These are phyloP conservation scores for Oxygymnocypris stewartii DNA, from an alignment of 2,113 vertebrate genomes.

Conservation along the genomic window DNA sequence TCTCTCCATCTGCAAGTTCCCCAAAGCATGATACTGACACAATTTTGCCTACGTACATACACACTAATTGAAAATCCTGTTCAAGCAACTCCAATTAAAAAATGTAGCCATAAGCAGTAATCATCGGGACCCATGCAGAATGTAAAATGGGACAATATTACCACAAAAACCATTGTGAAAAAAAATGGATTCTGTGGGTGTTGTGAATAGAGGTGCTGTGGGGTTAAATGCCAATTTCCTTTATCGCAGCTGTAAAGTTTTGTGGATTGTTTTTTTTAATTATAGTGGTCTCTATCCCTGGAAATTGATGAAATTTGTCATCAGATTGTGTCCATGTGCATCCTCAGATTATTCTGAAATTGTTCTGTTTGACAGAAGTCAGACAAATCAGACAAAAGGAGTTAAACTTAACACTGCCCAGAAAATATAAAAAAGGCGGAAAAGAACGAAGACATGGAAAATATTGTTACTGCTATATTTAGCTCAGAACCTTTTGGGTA, in stretches of 20 bases:
- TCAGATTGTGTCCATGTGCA: not conserved
- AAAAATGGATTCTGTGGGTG: not conserved
- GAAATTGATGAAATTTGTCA: not conserved
- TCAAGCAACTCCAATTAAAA: slow-evolving; percentile 13
- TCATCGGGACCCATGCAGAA: not conserved
- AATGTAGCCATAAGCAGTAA: not conserved
- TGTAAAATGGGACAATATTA: not conserved
- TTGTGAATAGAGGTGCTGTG: not conserved
- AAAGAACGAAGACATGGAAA: not conserved
- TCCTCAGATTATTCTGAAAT: not conserved
- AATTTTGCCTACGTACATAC: not conserved
- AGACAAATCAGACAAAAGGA: not conserved
- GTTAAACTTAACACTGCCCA: not conserved
- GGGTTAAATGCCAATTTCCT: not conserved
- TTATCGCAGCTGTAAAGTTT: not conserved
- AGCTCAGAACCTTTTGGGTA: not conserved
- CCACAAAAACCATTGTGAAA: not conserved
- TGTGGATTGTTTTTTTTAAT: not conserved
- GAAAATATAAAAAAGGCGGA: not conserved
- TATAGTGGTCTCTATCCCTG: not conserved
- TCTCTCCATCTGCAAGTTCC: not conserved
- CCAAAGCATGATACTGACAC: not conserved
- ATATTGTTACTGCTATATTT: not conserved
- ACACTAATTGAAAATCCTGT: not conserved
- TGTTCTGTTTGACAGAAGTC: not conserved